Conservation (phyloP, 2,888 invertebrate species). For the Nemapogon koenigi region DNA sequence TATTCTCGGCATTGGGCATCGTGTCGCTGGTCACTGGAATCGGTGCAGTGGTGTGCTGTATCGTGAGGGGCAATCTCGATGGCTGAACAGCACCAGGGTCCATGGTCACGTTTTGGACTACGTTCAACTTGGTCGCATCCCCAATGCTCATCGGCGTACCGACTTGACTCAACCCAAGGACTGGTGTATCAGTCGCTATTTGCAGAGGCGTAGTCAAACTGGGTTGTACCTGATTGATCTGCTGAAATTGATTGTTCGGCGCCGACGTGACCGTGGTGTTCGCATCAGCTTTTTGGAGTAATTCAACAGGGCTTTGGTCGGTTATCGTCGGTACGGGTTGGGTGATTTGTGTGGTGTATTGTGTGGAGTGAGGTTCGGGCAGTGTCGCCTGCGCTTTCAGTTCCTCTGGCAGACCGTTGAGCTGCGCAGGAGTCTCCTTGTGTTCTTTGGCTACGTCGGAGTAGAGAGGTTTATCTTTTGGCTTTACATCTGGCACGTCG, state of each 20-base stretch:
- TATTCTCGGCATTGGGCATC: conserved; percentile 46
- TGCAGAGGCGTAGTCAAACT: conserved; percentile 46
- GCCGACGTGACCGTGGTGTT: conserved; percentile 19
- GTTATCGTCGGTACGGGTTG: conserved; percentile 21
- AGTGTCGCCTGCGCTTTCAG: conserved; percentile 10
- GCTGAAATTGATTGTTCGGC: conserved; percentile 17
- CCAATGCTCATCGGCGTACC: conserved; percentile 36
- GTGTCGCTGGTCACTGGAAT: conserved; percentile 27
- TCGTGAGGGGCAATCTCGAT: conserved; percentile 23
- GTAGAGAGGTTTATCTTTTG: conserved; percentile 15
- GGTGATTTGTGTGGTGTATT: conserved; percentile 18
- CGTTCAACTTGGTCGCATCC: conserved; percentile 8
- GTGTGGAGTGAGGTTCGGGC: conserved; percentile 19
- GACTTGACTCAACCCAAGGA: conserved; percentile 41
- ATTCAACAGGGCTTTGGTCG: conserved; percentile 1
- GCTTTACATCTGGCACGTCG: conserved; percentile 1
- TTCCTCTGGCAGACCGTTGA: conserved; percentile 32
- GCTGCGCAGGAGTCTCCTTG: conserved; percentile 17
- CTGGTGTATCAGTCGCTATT: conserved; percentile 44
- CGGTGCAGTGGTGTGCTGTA: conserved; percentile 29
- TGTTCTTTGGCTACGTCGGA: conserved; percentile 23
- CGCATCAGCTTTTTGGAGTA: conserved; percentile 13
- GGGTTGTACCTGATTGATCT: conserved; percentile 21
- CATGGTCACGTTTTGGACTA: not conserved
- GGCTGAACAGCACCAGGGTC: conserved; percentile 15